Conservation (phyloP, 1,140 invertebrate genomes). For the Riptortus pedestris region DNA sequence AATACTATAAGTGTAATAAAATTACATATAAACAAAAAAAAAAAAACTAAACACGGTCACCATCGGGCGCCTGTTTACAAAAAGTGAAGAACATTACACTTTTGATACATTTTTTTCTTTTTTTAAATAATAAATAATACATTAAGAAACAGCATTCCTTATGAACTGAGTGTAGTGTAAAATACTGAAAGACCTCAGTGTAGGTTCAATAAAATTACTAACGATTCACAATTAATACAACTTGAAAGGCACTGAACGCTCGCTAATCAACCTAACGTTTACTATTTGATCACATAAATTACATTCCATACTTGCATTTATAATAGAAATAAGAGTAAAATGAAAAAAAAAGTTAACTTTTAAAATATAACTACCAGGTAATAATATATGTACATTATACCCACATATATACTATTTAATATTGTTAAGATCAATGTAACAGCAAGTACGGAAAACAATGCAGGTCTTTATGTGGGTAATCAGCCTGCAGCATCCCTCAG, state of each 20-base stretch:
- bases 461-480: neutral
- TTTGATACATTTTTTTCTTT: neutral
- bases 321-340: neutral
- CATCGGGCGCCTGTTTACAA: neutral
- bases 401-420: neutral
- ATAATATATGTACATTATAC: neutral
- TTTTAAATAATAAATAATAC: slow-evolving; percentile 8
- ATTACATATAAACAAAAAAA: slow-evolving; percentile 13
- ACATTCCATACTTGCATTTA: slow-evolving; percentile 9
- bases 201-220: neutral
- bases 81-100: slow-evolving; percentile 5
- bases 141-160: neutral
- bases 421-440: neutral
- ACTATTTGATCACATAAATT: slow-evolving; percentile 7
- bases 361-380: neutral
- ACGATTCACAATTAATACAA: neutral
- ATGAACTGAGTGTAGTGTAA: slow-evolving; percentile 3
- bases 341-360: neutral
- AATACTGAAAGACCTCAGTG: slow-evolving; percentile 3
- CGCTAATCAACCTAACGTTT: neutral
- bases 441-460: neutral
- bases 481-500: neutral
- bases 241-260: neutral
- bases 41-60: neutral
- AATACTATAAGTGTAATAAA: slow-evolving; percentile 12